These are phyloP conservation scores for Campopleginae sp. DNA, from an alignment of 2,888 invertebrate genomes.

Conservation along the genomic window DNA sequence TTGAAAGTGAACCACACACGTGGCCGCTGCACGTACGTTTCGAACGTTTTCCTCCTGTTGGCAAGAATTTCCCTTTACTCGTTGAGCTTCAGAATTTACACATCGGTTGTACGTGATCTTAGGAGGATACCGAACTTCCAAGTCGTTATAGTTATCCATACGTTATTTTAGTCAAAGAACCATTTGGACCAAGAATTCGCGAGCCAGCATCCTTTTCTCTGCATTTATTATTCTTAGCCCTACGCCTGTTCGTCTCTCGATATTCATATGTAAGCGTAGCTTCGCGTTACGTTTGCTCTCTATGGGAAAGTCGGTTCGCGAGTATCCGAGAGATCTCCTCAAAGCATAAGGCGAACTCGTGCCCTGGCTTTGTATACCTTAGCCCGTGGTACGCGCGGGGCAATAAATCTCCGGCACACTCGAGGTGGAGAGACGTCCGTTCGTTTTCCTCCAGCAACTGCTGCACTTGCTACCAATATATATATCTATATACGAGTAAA, in stretches of 20 bases:
- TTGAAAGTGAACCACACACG: slow-evolving; percentile 62
- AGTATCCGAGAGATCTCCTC: slow-evolving; percentile 37
- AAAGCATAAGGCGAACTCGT: slow-evolving; percentile 68
- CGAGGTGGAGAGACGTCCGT: slow-evolving; percentile 77
- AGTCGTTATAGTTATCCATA: slow-evolving; percentile 37
- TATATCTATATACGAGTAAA: not conserved
- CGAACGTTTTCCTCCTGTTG: slow-evolving; percentile 46
- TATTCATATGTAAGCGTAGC: slow-evolving; percentile 17
- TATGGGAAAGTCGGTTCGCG: slow-evolving; percentile 76
- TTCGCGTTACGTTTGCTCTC: slow-evolving; percentile 73
- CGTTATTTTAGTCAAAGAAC: not conserved
- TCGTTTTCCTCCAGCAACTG: slow-evolving; percentile 58
- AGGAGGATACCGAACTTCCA: slow-evolving; percentile 9
- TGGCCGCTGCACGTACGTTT: slow-evolving; percentile 61
- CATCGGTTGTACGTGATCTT: slow-evolving; percentile 21
- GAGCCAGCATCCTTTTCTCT: not conserved
- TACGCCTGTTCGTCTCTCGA: slow-evolving; percentile 13
- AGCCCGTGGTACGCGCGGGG: slow-evolving; percentile 49
- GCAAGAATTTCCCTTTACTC: not conserved
- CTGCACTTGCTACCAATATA: slow-evolving; percentile 44
- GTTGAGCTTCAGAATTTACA: slow-evolving; percentile 10
- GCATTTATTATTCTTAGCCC: not conserved
- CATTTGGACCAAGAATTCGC: slow-evolving; percentile 21
- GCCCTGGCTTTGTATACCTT: slow-evolving; percentile 63
- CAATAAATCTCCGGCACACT: slow-evolving; percentile 82